Conservation (phyloP, 2,888 invertebrate species). For the Ectemnius cavifrons region DNA sequence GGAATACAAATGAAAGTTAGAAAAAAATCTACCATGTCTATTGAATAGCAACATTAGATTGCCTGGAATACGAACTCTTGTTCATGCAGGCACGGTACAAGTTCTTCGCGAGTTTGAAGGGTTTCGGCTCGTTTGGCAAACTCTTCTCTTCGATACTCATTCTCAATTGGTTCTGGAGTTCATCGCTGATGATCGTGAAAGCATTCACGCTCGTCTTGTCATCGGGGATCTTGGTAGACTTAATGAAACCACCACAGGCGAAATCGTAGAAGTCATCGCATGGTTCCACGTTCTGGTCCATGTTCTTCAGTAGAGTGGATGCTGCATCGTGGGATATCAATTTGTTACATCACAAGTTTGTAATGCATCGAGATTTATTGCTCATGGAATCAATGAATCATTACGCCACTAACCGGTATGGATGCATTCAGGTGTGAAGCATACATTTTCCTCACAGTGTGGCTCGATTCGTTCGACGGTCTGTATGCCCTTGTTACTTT, state of each 20-base stretch:
- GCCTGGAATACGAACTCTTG: constrained; percentile 82
- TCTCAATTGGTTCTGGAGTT: constrained; percentile 86
- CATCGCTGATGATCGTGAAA: constrained; percentile 87
- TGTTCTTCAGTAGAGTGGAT: constrained; percentile 84
- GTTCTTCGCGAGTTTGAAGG: constrained; percentile 88
- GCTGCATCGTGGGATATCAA: constrained; percentile 77
- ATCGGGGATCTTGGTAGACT: constrained; percentile 87
- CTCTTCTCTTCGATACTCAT: constrained; percentile 84
- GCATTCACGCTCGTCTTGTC: constrained; percentile 89
- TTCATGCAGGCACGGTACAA: constrained; percentile 94
- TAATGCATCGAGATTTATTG: neutral
- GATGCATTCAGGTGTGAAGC: constrained; percentile 88
- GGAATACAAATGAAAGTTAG: too few relatives aligned
- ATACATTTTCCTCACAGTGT: constrained; percentile 75
- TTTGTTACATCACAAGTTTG: neutral
- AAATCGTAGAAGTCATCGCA: constrained; percentile 92
- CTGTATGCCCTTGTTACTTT: constrained; percentile 43
- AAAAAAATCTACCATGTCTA: neutral
- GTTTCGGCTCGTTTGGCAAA: constrained; percentile 81
- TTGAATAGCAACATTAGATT: too few relatives aligned
- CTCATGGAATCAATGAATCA: neutral
- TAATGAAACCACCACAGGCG: constrained; percentile 87
- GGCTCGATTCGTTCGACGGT: constrained; percentile 66
- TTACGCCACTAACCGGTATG: constrained; percentile 82
- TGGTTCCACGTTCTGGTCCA: constrained; percentile 86